Percentiles rank a stretch among this genome's conserved stretches.
Conservation (phyloP, 2,797 vertebrate genomes). For the Momotus momota region DNA sequence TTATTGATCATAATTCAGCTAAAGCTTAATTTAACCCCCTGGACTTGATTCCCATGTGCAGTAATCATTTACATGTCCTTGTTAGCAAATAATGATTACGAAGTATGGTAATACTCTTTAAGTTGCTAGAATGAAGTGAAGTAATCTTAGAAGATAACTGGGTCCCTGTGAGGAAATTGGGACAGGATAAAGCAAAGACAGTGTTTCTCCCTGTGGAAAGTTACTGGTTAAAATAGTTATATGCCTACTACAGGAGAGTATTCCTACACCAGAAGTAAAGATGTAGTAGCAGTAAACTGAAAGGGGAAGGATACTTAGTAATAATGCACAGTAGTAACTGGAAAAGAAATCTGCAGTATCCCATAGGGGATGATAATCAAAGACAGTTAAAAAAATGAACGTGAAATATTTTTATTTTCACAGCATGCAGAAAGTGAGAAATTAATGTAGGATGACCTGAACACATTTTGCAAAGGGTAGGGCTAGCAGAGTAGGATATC, state of each 20-base stretch:
- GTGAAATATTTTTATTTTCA: constrained; percentile 12
- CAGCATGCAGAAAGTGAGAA: background rate
- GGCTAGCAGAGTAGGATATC: background rate
- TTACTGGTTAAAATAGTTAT: background rate
- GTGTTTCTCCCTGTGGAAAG: background rate
- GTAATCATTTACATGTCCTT: background rate
- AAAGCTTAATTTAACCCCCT: background rate
- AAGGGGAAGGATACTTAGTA: background rate
- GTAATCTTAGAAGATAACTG: background rate
- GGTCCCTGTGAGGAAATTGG: background rate
- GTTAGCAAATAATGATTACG: background rate
- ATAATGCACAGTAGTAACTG: background rate
- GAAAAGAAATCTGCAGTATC: background rate
- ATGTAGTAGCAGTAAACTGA: background rate
- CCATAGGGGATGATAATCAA: background rate
- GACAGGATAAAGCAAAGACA: background rate
- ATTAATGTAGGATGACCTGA: constrained; percentile 37
- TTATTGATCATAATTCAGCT: background rate
- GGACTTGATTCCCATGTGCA: background rate
- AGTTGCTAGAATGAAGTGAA: background rate
- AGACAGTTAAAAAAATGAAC: background rate
- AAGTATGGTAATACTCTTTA: background rate
- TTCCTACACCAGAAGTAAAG: background rate
- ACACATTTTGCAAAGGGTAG: constrained; percentile 13
- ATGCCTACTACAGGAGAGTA: background rate